These are phyloP conservation scores for Plagodis dolabraria DNA, from an alignment of 2,888 invertebrate genomes.

Conservation along the genomic window DNA sequence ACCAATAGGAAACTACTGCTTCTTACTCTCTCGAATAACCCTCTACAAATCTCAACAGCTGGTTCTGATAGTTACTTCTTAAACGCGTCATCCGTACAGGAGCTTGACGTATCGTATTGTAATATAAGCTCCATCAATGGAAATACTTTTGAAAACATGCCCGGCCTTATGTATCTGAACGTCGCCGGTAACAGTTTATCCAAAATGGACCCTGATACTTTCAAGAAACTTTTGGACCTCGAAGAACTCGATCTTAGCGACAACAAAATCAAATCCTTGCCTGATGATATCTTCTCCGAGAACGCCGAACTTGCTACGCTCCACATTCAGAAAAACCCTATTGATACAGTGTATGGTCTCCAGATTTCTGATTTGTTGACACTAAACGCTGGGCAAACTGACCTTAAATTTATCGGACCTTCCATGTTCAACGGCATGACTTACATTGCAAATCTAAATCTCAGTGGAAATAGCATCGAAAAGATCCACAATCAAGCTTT, in stretches of 20 bases:
- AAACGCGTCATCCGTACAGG: conserved; percentile 87
- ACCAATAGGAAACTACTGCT: conserved; percentile 87
- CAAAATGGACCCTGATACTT: conserved; percentile 85
- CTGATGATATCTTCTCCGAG: conserved; percentile 86
- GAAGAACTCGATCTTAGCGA: conserved; percentile 90
- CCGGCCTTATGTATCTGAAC: conserved; percentile 87
- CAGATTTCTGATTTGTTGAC: conserved; percentile 87
- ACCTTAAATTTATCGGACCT: conserved; percentile 87
- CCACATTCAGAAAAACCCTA: conserved; percentile 88
- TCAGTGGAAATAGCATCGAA: conserved; percentile 88
- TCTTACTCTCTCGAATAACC: conserved; percentile 88
- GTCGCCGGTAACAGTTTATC: conserved; percentile 88
- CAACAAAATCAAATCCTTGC: conserved; percentile 87
- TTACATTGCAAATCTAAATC: conserved; percentile 86
- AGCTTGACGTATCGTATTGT: conserved; percentile 89
- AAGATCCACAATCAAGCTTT: conserved; percentile 89
- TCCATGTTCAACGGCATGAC: conserved; percentile 87
- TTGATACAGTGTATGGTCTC: conserved; percentile 86
- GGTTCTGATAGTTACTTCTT: conserved; percentile 79
- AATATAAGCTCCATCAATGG: conserved; percentile 87
- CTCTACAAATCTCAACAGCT: conserved; percentile 78
- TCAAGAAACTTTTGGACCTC: conserved; percentile 86
- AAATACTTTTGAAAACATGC: conserved; percentile 87
- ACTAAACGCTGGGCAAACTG: conserved; percentile 88
- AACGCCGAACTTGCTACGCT: conserved; percentile 88